phyloP scores from a whole-genome alignment of 2,888 invertebrate species.

The Ophion obscuratus region DNA sequence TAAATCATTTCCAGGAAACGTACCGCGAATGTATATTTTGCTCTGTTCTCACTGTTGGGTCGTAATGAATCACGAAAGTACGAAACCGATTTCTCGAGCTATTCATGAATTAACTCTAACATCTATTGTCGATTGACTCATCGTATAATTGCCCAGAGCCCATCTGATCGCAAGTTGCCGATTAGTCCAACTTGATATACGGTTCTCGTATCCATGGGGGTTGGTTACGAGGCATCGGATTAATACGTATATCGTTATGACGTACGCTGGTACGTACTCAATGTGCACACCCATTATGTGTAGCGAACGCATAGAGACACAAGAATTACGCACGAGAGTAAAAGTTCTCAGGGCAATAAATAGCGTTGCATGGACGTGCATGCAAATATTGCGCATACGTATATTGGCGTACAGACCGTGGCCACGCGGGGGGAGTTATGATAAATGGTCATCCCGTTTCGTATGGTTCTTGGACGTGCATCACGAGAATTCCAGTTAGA shows the following conservation, averaged over 20 bases:
- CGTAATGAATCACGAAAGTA: conserved; percentile 26
- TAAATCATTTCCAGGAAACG: neutral
- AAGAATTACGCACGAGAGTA: conserved; percentile 38
- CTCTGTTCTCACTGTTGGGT: neutral
- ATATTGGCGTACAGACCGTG: conserved; percentile 23
- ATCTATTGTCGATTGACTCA: conserved; percentile 45
- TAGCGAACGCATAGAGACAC: conserved; percentile 12
- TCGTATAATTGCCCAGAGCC: conserved; percentile 46
- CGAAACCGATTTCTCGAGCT: conserved; percentile 10
- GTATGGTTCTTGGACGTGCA: conserved; percentile 53
- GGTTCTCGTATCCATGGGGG: conserved; percentile 25
- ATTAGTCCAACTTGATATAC: conserved; percentile 56
- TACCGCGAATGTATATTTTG: too few relatives aligned
- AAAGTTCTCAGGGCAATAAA: conserved; percentile 72
- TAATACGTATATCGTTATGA: conserved; percentile 70
- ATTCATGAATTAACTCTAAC: conserved; percentile 36
- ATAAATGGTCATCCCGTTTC: conserved; percentile 65
- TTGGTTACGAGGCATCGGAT: conserved; percentile 64
- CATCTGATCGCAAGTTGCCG: conserved; percentile 39
- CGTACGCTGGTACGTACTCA: conserved; percentile 37
- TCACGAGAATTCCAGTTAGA: conserved; percentile 63
- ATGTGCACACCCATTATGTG: conserved; percentile 37
- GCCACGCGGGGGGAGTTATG: conserved; percentile 64
- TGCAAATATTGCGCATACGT: conserved; percentile 55
- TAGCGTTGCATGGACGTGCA: conserved; percentile 70